Conservation (phyloP, 2,888 invertebrate genomes). For the Brassicogethes aeneus region DNA sequence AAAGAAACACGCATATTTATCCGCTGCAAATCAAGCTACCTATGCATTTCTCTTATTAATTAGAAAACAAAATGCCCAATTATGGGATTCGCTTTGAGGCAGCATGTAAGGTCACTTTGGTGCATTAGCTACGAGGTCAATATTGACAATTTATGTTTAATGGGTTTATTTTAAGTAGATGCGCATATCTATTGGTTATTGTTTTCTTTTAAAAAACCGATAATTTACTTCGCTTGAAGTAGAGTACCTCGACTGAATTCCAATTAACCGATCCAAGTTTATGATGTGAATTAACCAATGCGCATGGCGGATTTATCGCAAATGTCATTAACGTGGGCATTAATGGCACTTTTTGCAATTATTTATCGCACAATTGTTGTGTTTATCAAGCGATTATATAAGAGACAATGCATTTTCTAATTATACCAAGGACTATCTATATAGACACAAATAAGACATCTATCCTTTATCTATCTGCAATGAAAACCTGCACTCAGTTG, state of each 20-base stretch:
- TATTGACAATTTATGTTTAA: slow-evolving; percentile 17
- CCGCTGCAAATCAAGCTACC: slow-evolving; percentile 19
- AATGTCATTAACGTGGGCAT: background rate
- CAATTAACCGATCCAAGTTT: slow-evolving; percentile 9
- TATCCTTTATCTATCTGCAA: no score
- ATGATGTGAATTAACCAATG: slow-evolving; percentile 5
- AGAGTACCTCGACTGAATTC: slow-evolving; percentile 6
- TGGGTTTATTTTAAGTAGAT: slow-evolving; percentile 12
- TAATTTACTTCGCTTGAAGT: slow-evolving; percentile 7
- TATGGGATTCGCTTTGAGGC: slow-evolving; percentile 13
- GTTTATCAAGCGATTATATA: background rate
- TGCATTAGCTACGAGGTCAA: slow-evolving; percentile 13
- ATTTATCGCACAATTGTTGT: background rate
- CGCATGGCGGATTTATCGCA: slow-evolving; percentile 7
- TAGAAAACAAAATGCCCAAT: slow-evolving; percentile 21
- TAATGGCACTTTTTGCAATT: slow-evolving; percentile 1
- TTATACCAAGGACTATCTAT: background rate
- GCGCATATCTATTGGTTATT: slow-evolving; percentile 16
- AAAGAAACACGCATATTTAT: slow-evolving; percentile 19
- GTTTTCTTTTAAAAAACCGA: slow-evolving; percentile 15
- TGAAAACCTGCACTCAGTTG: no score
- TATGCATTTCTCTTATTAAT: slow-evolving; percentile 23
- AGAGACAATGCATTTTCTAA: background rate
- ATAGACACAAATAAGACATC: no score
- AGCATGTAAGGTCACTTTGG: slow-evolving; percentile 10